Percentiles rank a stretch among this genome's conserved stretches.
phyloP scores from a whole-genome alignment of 2,797 vertebrate genomes.

The Notamacropus eugenii region DNA sequence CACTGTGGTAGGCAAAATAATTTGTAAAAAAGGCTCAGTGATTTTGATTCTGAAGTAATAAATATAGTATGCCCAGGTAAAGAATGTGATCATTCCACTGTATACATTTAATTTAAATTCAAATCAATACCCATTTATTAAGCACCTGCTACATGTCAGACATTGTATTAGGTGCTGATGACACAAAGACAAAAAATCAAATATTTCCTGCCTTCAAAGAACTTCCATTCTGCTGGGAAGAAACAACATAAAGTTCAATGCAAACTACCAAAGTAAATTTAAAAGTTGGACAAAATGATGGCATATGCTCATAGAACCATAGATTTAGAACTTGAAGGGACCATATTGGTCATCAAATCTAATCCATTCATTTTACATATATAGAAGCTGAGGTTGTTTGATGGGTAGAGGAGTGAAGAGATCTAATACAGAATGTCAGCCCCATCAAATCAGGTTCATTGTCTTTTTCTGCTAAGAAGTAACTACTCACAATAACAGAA shows the following conservation, averaged over 20 bases:
- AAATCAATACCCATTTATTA: not conserved
- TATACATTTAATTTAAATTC: not conserved
- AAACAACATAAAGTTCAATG: not conserved
- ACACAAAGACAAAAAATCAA: not conserved
- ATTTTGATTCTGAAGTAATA: not conserved
- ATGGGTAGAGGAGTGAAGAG: not conserved
- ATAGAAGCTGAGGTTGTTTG: not conserved
- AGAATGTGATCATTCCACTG: not conserved
- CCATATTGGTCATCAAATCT: not conserved
- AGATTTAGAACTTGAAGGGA: not conserved
- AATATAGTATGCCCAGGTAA: not conserved
- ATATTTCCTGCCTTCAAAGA: not conserved
- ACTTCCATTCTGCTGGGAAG: not conserved
- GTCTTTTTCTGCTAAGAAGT: not conserved
- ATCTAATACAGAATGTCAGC: not conserved
- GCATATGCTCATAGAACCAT: not conserved
- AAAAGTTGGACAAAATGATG: not conserved
- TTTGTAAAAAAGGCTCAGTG: not conserved
- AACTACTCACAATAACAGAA: not conserved
- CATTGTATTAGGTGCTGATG: too few relatives aligned
- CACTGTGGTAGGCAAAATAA: not conserved
- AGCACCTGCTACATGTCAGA: not conserved
- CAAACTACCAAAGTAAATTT: not conserved
- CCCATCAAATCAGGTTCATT: not conserved
- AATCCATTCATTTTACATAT: not conserved